Base-by-base conservation (phyloP, 2,113 vertebrate genomes). In the Ranitomeya variabilis region DNA sequence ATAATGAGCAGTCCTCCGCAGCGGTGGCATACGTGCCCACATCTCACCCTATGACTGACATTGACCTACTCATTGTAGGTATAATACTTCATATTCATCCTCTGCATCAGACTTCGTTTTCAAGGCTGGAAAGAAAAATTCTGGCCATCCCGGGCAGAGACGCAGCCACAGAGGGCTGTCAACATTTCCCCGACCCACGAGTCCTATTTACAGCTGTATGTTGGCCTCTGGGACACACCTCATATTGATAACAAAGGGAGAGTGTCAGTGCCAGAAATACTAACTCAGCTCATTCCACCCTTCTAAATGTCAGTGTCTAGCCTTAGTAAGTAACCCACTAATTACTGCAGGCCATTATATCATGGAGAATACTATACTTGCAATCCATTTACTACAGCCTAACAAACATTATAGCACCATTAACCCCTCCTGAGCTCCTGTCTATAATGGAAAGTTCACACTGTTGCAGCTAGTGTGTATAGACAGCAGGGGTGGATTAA, bases 281-380 rank as follows among this genome's bases (percentile, higher is more conserved):
- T 84, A 82, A 84, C 18, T 89, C 87, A 84, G 81, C 71, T 64
- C 81, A 89, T 84, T 83, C 80, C 81, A 15, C 64, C 81, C 57
- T 23, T 87, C 66, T 37, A 84, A 89, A 89, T 73, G 87, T 89
- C 87, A 89, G 19, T 57, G 81, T 84, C 81, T 84, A 73, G 87
- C 31, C 60, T 69, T 54, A 37, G 60, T 89, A 84, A 37, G 60
- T 89, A 84, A 84, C 71, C 71, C 62, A 80, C 8, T 67, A 23
- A 80, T 31, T 69, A 52, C 77, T 80, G 60, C 62, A 64, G 80
- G 62, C 37, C n/a, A 6, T 26, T 57, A 45, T 83, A 67, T 37
- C 6, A 83, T 14, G 31, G 60, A 66, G 26, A 81, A 62, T 60
- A 19, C 31, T 51, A 23, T 31, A 64, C 45, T 82, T 23, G 14